These are phyloP conservation scores for Odontesthes bonariensis DNA, from an alignment of 2,113 vertebrate species.

Conservation along the genomic window DNA sequence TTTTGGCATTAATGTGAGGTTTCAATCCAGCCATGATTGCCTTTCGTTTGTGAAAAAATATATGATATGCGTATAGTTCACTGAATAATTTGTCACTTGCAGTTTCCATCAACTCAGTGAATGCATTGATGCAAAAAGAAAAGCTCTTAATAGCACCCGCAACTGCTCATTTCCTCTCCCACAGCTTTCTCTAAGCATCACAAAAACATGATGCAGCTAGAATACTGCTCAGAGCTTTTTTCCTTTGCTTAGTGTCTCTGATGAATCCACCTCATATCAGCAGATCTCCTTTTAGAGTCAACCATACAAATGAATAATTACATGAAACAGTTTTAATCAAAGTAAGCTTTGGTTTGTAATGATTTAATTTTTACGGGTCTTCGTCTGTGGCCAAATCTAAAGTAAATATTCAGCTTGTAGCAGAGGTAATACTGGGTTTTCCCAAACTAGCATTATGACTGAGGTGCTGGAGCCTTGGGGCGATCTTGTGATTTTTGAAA, in stretches of 20 bases:
- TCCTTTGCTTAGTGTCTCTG: not conserved
- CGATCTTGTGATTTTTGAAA: too few species aligned
- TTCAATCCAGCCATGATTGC: not conserved
- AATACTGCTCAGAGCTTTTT: not conserved
- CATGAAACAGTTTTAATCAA: too few species aligned
- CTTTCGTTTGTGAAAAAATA: not conserved
- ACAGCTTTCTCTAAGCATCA: not conserved
- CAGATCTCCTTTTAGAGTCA: not conserved
- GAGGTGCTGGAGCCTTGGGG: too few species aligned
- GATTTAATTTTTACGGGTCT: too few species aligned
- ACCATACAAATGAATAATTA: not conserved
- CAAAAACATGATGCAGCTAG: not conserved
- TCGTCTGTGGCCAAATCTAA: too few species aligned
- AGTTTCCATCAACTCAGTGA: not conserved
- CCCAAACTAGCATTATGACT: too few species aligned
- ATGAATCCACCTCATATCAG: not conserved
- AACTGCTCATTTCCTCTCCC: not conserved
- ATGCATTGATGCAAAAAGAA: not conserved
- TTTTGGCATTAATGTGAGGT: not conserved
- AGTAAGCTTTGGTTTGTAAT: too few species aligned
- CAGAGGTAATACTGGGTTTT: too few species aligned
- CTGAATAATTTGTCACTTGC: not conserved
- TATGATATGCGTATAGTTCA: not conserved
- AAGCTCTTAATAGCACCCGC: not conserved
- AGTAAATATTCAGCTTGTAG: too few species aligned